phyloP scores from a whole-genome alignment of 2,888 invertebrate species.

The Eurytoma californica region DNA sequence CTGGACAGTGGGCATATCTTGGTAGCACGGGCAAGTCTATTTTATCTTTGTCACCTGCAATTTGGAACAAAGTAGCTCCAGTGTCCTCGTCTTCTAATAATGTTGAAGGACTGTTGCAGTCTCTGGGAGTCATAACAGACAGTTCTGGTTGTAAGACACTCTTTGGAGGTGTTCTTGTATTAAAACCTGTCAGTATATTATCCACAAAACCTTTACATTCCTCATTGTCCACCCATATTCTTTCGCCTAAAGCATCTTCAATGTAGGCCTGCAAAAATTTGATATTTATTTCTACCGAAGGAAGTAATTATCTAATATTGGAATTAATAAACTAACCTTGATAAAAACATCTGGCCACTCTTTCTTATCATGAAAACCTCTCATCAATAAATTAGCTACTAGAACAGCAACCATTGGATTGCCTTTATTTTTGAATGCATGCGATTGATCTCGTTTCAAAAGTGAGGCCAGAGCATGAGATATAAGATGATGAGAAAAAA shows the following conservation, averaged over 20 bases:
- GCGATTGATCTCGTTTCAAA: conserved; percentile 84
- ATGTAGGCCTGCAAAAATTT: conserved; percentile 83
- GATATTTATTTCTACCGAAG: conserved; percentile 1
- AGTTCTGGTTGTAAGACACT: conserved; percentile 81
- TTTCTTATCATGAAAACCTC: conserved; percentile 87
- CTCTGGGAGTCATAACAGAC: conserved; percentile 67
- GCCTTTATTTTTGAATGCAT: conserved; percentile 86
- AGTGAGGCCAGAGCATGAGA: conserved; percentile 88
- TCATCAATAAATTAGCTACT: conserved; percentile 88
- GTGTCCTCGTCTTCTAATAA: conserved; percentile 72
- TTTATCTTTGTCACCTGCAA: conserved; percentile 70
- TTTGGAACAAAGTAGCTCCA: conserved; percentile 64
- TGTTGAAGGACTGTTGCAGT: conserved; percentile 71
- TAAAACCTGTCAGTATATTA: conserved; percentile 91
- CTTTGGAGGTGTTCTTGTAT: conserved; percentile 85
- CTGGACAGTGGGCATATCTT: conserved; percentile 80
- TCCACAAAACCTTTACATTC: conserved; percentile 94
- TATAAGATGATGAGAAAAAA: conserved; percentile 86
- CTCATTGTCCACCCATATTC: conserved; percentile 94
- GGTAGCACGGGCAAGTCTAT: conserved; percentile 76
- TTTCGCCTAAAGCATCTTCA: conserved; percentile 95
- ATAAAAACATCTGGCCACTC: conserved; percentile 96
- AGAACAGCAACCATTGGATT: conserved; percentile 88
- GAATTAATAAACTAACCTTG: conserved; percentile 78
- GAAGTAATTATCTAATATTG: conserved; percentile 24